phyloP scores from a whole-genome alignment of 2,888 invertebrate species.

The Sicus ferrugineus region DNA sequence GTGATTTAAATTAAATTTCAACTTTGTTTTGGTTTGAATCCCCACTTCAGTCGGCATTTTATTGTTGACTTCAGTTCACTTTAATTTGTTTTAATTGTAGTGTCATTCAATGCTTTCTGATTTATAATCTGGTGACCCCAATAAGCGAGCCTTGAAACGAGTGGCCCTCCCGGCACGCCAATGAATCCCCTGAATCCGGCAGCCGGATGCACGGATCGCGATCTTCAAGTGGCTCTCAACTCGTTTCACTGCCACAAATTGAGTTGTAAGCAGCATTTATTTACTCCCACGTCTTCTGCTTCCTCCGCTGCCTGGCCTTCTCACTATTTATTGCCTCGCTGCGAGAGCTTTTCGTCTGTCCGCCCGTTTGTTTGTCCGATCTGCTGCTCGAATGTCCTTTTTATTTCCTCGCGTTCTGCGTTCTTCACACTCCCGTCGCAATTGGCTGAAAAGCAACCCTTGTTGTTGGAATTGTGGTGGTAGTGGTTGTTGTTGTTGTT shows the following conservation, averaged over 20 bases:
- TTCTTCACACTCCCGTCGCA: conserved; percentile 26
- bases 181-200: too few species aligned
- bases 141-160: too few species aligned
- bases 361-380: conserved; percentile 21
- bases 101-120: too few species aligned
- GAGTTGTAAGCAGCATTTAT: conserved; percentile 52
- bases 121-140: too few species aligned
- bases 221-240: conserved; percentile 42
- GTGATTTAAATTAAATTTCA: too few species aligned
- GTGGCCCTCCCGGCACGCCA: too few species aligned
- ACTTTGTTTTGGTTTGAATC: too few species aligned
- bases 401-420: conserved; percentile 36
- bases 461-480: conserved; percentile 11
- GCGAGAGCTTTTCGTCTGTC: background rate
- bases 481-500: conserved; percentile 20
- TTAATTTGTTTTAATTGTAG: too few species aligned
- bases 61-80: too few species aligned
- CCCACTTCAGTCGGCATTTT: too few species aligned
- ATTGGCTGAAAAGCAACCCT: conserved; percentile 41
- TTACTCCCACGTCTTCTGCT: conserved; percentile 42
- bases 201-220: background rate
- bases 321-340: background rate
- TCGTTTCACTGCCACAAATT: conserved; percentile 62
- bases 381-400: conserved; percentile 34
- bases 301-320: background rate